Evolutionary conservation across 2,113 vertebrate species (phyloP), one percentile per base, ranked within the genome.

Genomic region (Phaethon lepturus): DNA sequence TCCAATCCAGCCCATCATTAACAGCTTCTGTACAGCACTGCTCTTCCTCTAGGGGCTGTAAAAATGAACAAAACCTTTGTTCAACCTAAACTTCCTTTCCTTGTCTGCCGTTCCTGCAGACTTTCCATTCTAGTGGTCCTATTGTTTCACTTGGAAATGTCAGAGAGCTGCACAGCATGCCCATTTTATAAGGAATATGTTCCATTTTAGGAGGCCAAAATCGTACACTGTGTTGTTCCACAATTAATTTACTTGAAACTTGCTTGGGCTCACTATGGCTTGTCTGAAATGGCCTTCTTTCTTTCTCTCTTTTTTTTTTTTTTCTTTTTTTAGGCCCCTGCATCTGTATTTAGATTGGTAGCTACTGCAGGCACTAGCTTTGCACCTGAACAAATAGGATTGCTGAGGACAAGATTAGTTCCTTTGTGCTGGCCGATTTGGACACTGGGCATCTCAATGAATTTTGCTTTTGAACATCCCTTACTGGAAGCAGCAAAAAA

Each of bases 21-120:
- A 97, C 98, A 97, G 98, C 98, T 99, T 98, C 98, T 98, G 98
- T 97, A 97, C 55, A 94, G 86, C 93, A 95, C 94, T 97, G 95
- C 91, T 97, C 97, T 98, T 97, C 95, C 98, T 98, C 97, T 83
- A 97, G 97, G 97, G 97, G 96, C 97, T 97, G 87, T 97, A 94
- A 97, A 98, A 98, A 97, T 96, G 96, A 98, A 98, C 87, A 88
- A 95, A 98, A 96, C 97, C 97, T 98, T 98, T 98, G 95, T 98
- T 97, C 97, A 96, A 96, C 94, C 96, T 98, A 96, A 98, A 98
- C 97, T 98, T 98, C 98, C 98, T 98, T 91, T 94, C 93, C 97
- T 96, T 91, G 96, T 97, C 95, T 89, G 90, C 91, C 3, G 33
- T 96, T 98, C 89, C 88, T 97, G 83, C 91, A 95, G 96, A 97